Evolutionary conservation across 1,140 invertebrate genomes (phyloP).

Genomic region (Drosophila nigromelanica): DNA sequence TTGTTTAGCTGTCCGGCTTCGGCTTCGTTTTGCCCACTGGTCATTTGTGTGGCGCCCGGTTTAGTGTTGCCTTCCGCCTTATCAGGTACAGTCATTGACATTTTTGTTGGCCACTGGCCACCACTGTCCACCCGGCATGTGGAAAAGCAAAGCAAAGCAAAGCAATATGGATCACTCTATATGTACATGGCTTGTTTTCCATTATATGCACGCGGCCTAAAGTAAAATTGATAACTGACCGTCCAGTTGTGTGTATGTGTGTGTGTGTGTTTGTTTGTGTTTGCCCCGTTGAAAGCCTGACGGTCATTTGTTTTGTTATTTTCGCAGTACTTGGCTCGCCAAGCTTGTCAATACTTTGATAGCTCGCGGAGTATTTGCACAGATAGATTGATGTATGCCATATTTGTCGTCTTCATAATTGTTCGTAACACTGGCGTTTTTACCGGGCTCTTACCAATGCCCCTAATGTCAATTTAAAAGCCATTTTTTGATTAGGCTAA

Average conservation of each 20-base stretch:
- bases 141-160: conserved; percentile 9
- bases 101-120: conserved; percentile 53
- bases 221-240: conserved; percentile 44
- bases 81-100: conserved; percentile 59
- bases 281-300: conserved; percentile 21
- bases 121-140: conserved; percentile 14
- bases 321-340: conserved; percentile 60
- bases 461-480: conserved; percentile 37
- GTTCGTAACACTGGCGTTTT: conserved; percentile 13
- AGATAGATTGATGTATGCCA: conserved; percentile 57
- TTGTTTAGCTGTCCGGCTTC: conserved; percentile 31
- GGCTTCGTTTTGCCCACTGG: conserved; percentile 5
- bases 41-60: conserved; percentile 16
- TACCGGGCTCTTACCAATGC: conserved; percentile 32
- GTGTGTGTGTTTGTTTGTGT: conserved; percentile 23
- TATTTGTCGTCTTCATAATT: conserved; percentile 6
- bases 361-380: conserved; percentile 46
- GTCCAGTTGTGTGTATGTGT: conserved; percentile 6
- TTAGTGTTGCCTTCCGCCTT: conserved; percentile 40
- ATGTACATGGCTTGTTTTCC: conserved; percentile 10
- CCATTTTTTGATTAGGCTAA: conserved; percentile 61
- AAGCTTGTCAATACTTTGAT: conserved; percentile 51
- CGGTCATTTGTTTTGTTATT: conserved; percentile 50
- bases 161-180: conserved; percentile 25
- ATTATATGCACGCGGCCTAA: conserved; percentile 29